Conservation (phyloP, 2,797 vertebrate genomes). For the Potorous gilbertii region DNA sequence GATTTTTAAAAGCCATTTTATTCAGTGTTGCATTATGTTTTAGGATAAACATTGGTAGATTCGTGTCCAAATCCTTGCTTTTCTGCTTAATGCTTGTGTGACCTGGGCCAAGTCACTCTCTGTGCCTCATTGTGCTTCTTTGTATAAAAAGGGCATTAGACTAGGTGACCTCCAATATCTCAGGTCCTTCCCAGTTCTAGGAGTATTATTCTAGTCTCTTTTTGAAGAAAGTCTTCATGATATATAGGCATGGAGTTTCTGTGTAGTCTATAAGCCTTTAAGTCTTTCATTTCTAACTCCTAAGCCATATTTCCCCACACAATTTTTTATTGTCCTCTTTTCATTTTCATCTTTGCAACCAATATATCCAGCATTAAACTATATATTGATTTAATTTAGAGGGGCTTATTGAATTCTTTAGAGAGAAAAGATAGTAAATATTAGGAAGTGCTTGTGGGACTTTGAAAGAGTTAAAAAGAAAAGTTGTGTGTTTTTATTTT, state of each 20-base stretch:
- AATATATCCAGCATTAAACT: background rate
- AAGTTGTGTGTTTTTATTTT: background rate
- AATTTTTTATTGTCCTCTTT: background rate
- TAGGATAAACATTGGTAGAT: background rate
- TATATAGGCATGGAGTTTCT: background rate
- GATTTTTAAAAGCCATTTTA: background rate
- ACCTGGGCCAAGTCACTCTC: background rate
- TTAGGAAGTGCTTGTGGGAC: background rate
- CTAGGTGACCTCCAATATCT: background rate
- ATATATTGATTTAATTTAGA: slow-evolving; percentile 1
- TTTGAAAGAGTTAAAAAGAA: background rate
- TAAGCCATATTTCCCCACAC: background rate
- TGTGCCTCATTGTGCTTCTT: background rate
- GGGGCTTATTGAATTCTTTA: background rate
- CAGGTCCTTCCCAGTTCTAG: background rate
- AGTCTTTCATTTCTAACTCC: background rate
- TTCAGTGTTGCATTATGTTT: background rate
- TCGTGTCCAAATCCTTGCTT: background rate
- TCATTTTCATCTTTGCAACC: background rate
- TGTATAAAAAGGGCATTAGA: background rate
- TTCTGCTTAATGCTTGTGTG: background rate
- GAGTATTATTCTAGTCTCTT: background rate
- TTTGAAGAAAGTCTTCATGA: background rate
- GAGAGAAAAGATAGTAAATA: background rate
- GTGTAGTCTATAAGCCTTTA: background rate